Conservation (phyloP, 30 jellyfish, hydroid and myxozoan species). For the Aurelia sp. region DNA sequence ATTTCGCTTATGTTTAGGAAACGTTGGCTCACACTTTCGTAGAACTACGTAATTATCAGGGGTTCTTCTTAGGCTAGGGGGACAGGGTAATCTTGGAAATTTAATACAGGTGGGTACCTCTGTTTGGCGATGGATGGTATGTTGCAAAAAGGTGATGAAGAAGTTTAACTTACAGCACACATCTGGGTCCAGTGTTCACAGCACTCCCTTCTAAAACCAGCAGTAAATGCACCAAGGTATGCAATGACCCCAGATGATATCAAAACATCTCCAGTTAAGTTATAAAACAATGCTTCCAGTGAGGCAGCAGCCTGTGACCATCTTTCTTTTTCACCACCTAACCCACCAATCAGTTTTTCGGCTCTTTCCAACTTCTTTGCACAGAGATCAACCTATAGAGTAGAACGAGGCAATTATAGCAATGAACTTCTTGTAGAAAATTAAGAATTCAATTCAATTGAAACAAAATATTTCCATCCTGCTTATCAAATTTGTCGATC, state of each 20-base stretch:
- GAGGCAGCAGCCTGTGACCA: slow-evolving; percentile 94
- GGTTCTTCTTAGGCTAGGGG: too few relatives aligned
- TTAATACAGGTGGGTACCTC: too few relatives aligned
- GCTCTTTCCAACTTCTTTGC: slow-evolving; percentile 97
- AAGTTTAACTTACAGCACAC: slow-evolving; percentile 63
- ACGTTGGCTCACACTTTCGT: too few relatives aligned
- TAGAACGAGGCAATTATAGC: too few relatives aligned
- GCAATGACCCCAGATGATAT: slow-evolving; percentile 98
- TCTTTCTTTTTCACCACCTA: slow-evolving; percentile 96
- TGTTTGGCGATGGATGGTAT: too few relatives aligned
- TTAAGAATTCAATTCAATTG: too few relatives aligned
- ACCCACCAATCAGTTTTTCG: slow-evolving; percentile 96
- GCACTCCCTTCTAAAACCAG: slow-evolving; percentile 91
- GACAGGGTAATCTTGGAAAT: too few relatives aligned
- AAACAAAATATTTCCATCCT: too few relatives aligned
- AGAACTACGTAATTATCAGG: too few relatives aligned
- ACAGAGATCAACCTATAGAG: slow-evolving; percentile 89
- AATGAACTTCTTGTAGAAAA: too few relatives aligned
- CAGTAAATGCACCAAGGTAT: slow-evolving; percentile 94
- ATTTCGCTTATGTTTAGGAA: too few relatives aligned
- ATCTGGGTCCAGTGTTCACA: slow-evolving; percentile 94
- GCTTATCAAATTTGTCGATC: too few relatives aligned
- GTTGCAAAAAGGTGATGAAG: neutral
- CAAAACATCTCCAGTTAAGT: slow-evolving; percentile 94
- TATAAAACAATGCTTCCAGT: slow-evolving; percentile 81